Percentiles rank a stretch among this genome's conserved stretches.
phyloP scores from a whole-genome alignment of 1,140 invertebrate species.

The Formica exsecta region DNA sequence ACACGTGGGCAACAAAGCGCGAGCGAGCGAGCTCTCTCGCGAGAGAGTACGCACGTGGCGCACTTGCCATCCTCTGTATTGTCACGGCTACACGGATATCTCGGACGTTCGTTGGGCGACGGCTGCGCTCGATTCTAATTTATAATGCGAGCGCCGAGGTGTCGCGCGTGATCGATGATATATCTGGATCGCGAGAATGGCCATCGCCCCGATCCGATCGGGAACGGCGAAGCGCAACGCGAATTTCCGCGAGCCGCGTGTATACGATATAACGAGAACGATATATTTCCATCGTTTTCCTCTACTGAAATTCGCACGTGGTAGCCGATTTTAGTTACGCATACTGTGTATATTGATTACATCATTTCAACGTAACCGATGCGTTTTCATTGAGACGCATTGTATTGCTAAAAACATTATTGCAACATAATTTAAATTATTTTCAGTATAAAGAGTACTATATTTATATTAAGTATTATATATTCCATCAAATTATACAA shows the following conservation, averaged over 20 bases:
- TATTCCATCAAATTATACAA: too few relatives aligned
- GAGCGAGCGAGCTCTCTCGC: slow-evolving; percentile 16
- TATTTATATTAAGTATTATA: not conserved
- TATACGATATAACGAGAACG: not conserved
- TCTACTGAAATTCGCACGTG: slow-evolving; percentile 6
- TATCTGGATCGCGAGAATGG: slow-evolving; percentile 16
- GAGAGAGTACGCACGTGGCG: slow-evolving; percentile 7
- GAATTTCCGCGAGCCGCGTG: slow-evolving; percentile 1
- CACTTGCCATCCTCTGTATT: not conserved
- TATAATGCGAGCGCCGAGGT: slow-evolving; percentile 44
- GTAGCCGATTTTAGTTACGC: slow-evolving; percentile 10
- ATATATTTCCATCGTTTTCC: not conserved
- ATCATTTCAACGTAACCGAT: slow-evolving; percentile 32
- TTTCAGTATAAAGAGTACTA: not conserved
- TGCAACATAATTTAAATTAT: not conserved
- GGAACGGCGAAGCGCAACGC: not conserved
- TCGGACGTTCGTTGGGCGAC: slow-evolving; percentile 27
- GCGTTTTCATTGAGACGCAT: not conserved
- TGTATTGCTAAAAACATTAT: not conserved
- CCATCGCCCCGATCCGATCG: not conserved
- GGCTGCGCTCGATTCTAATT: slow-evolving; percentile 26
- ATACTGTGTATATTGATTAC: slow-evolving; percentile 25
- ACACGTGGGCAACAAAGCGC: slow-evolving; percentile 41
- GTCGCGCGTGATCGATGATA: slow-evolving; percentile 49
- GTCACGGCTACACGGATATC: not conserved